Evolutionary conservation across 2,797 vertebrate species (phyloP), one percentile per base, ranked within the genome.

Genomic region (Acestrorhynchus altus): DNA sequence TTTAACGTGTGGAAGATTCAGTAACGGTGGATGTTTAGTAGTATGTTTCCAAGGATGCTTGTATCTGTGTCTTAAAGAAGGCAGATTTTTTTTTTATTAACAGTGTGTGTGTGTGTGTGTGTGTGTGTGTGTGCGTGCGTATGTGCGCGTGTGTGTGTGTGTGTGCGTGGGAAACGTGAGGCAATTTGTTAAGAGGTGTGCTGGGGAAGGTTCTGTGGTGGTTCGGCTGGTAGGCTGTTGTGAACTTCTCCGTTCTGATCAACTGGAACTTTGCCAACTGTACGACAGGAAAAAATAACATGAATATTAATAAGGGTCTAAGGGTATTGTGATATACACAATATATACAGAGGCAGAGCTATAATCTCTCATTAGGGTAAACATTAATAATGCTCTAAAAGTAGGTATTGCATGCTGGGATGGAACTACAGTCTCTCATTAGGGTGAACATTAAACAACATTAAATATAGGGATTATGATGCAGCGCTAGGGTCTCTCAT

Each of bases 121-220:
- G 54, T 44, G 52, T 65, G 24, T 79, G 52, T 75, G 51, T 47
- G 67, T n/a, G 52, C 24, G 44, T 49, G n/a, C n/a, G n/a, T n/a
- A n/a, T n/a, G n/a, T n/a, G n/a, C n/a, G n/a, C 2, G 4, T 2
- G 6, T 4, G 4, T 9, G 61, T 8, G 54, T 49, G 18, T 60
- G 74, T 71, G 61, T 35, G 66, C 26, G 54, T 16, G 26, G 15
- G 13, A 63, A n/a, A n/a, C n/a, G n/a, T 54, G 13, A 22, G 47
- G 64, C 4, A 24, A n/a, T 39, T 8, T 57, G 54, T 85, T 84
- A 87, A 2, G 68, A 91, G 42, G 84, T 90, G 86, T 94, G 90
- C 31, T 76, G 20, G 16, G 91, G 91, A 69, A 92, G 89, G 80
- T 94, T 93, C 86, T 94, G 93, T 81, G 93, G 92, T 4, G 93